Conservation (phyloP, 2,888 invertebrate species). For the Erebia ligea region DNA sequence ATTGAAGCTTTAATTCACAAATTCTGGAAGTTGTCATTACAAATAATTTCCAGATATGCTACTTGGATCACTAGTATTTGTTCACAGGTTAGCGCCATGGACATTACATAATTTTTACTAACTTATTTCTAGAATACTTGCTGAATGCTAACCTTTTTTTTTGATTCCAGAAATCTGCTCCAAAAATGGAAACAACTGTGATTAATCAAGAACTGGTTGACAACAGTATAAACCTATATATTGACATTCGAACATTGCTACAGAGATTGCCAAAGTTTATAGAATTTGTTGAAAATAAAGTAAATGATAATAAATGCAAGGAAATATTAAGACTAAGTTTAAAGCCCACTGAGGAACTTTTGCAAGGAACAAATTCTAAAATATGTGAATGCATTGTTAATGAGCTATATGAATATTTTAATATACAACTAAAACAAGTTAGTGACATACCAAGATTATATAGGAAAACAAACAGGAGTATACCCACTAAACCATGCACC, state of each 20-base stretch:
- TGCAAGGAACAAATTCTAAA: slow-evolving; percentile 58
- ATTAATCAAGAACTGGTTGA: slow-evolving; percentile 67
- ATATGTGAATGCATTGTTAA: slow-evolving; percentile 70
- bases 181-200: slow-evolving; percentile 58
- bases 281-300: slow-evolving; percentile 56
- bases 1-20: slow-evolving; percentile 90
- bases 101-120: not conserved
- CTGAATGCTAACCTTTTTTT: slow-evolving; percentile 21
- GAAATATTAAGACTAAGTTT: slow-evolving; percentile 60
- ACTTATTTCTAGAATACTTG: not conserved
- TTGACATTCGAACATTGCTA: slow-evolving; percentile 61
- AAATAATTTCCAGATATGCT: slow-evolving; percentile 90
- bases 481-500: slow-evolving; percentile 90
- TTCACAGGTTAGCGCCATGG: slow-evolving; percentile 59
- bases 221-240: slow-evolving; percentile 68
- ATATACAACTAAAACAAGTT: slow-evolving; percentile 89
- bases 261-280: slow-evolving; percentile 62
- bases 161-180: slow-evolving; percentile 57
- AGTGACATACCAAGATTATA: slow-evolving; percentile 97
- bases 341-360: slow-evolving; percentile 54
- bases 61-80: slow-evolving; percentile 85
- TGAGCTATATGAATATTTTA: slow-evolving; percentile 71
- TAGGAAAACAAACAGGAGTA: slow-evolving; percentile 94
- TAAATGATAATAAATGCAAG: slow-evolving; percentile 53
- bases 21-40: slow-evolving; percentile 95